Evolutionary conservation across 2,888 invertebrate species (phyloP).

Genomic region (Drosophila ochracea): DNA sequence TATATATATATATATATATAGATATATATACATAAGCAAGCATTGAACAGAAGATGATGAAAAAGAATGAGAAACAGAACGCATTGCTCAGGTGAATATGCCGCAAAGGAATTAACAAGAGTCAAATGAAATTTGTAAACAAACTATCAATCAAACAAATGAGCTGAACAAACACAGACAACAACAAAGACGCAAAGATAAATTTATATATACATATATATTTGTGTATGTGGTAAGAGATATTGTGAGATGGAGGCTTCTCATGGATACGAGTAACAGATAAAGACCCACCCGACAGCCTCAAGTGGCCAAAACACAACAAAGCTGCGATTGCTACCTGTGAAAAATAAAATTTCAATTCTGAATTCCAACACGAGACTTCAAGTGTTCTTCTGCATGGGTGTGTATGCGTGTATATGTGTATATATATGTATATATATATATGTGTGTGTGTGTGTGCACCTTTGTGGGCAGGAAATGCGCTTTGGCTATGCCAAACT

Average conservation of each 20-base stretch:
- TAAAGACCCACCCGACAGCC: slow-evolving; percentile 29
- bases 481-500: slow-evolving; percentile 59
- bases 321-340: slow-evolving; percentile 56
- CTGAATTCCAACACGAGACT: slow-evolving; percentile 6
- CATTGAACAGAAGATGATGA: slow-evolving; percentile 16
- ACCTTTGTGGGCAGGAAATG: slow-evolving; percentile 64
- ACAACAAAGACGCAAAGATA: slow-evolving; percentile 17
- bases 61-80: slow-evolving; percentile 16
- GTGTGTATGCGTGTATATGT: neutral
- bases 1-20: slow-evolving; percentile 1
- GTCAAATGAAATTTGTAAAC: slow-evolving; percentile 75
- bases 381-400: slow-evolving; percentile 6
- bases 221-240: slow-evolving; percentile 8
- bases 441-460: slow-evolving; percentile 5
- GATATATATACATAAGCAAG: slow-evolving; percentile 3
- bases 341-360: slow-evolving; percentile 16
- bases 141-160: slow-evolving; percentile 78
- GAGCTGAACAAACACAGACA: slow-evolving; percentile 50
- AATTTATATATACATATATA: slow-evolving; percentile 1
- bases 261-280: slow-evolving; percentile 36
- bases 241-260: slow-evolving; percentile 32
- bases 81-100: slow-evolving; percentile 50
- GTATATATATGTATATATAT: neutral
- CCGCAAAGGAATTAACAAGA: slow-evolving; percentile 45
- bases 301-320: slow-evolving; percentile 57